Evolutionary conservation across 2,888 invertebrate genomes (phyloP), one percentile per base, ranked within the genome.

Genomic region (Danaus chrysippus): DNA sequence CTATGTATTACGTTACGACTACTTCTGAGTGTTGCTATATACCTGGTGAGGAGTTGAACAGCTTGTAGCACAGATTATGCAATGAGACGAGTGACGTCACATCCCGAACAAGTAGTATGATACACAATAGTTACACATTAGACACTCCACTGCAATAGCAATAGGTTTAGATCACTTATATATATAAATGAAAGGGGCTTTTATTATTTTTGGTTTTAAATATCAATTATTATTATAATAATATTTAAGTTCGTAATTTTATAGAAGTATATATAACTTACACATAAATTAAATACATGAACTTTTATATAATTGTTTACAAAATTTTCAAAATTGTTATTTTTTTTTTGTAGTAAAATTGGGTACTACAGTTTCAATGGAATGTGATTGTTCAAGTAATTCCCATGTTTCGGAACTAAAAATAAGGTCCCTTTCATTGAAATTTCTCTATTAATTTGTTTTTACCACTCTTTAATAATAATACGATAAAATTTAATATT

Each of bases 71-170:
- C 70, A 71, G 68, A 70, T 72, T 64, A 12, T 59, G 63, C 63
- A 57, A 56, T 49, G 17, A 15, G 41, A 62, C 55, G 55, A 59
- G 66, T 69, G 70, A 69, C 64, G 69, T 72, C 70, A 54, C 56
- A 59, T 59, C 56, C 56, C 67, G 61, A 67, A 76, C 81, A 77
- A 73, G 77, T 86, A 86, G 84, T 73, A 74, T 71, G 70, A 58
- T 72, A 75, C 84, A 83, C 81, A 75, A 79, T 82, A 83, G 81
- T 74, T 75, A 72, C 81, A 81, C 79, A 72, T 71, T 82, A 82
- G 79, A 74, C 74, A 76, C 74, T 75, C 79, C 86, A 86, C 85
- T 77, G 83, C 84, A 87, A 86, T 86, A 87, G 84, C 73, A 76
- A 73, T 74, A 82, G 74, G 70, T 63, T 69, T 72, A 72, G 67